Evolutionary conservation across 1,140 invertebrate genomes (phyloP).

Genomic region (Drosophila azteca): DNA sequence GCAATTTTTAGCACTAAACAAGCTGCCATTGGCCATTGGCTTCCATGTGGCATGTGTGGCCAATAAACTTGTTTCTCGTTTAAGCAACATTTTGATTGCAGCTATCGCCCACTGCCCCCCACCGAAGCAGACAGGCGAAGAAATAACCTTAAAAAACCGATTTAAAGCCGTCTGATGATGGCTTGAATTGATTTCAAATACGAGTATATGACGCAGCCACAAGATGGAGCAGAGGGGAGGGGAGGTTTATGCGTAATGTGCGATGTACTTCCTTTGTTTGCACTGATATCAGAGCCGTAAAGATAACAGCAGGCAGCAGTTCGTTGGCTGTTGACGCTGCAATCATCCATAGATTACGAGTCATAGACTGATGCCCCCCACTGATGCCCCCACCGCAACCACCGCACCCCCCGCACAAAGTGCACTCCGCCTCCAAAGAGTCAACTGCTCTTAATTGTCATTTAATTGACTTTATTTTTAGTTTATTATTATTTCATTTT

Average conservation of each 20-base stretch:
- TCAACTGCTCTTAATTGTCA: conserved; percentile 58
- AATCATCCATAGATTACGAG: conserved; percentile 9
- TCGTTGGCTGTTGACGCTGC: conserved; percentile 14
- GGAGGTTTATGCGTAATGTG: conserved; percentile 29
- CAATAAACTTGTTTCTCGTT: conserved; percentile 47
- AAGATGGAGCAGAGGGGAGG: too few relatives aligned
- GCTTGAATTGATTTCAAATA: conserved; percentile 16
- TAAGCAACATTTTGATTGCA: conserved; percentile 42
- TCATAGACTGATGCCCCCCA: conserved; percentile 16
- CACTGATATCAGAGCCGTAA: conserved; percentile 17
- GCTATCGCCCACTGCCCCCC: conserved; percentile 47
- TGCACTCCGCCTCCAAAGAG: conserved; percentile 23
- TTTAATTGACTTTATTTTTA: conserved; percentile 70
- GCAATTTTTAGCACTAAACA: conserved; percentile 62
- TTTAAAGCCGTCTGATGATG: conserved; percentile 1
- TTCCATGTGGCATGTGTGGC: not conserved
- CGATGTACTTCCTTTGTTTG: conserved; percentile 43
- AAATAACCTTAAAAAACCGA: not conserved
- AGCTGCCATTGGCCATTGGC: conserved; percentile 42
- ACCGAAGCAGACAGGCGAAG: not conserved
- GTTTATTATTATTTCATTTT: conserved; percentile 30
- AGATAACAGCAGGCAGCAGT: conserved; percentile 42
- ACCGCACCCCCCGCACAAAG: conserved; percentile 17
- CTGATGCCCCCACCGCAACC: too few relatives aligned
- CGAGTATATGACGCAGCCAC: conserved; percentile 7